phyloP scores from a whole-genome alignment of 2,888 invertebrate genomes.

The Sepiola atlantica region DNA sequence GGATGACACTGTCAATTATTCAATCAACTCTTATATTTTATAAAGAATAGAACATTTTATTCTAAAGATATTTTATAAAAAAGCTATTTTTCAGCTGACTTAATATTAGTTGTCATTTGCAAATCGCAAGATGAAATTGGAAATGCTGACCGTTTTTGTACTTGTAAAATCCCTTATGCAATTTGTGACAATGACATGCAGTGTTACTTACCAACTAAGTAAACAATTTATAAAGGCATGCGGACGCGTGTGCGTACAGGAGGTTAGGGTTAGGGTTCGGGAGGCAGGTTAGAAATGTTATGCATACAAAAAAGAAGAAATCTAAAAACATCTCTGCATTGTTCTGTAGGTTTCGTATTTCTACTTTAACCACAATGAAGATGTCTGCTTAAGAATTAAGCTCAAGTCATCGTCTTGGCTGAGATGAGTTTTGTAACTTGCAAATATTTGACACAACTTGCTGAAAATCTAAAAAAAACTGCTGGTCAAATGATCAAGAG shows the following conservation, averaged over 20 bases:
- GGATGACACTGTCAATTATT: too few species aligned
- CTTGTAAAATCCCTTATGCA: background rate
- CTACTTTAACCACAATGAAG: background rate
- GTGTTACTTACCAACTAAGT: too few species aligned
- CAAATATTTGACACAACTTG: background rate
- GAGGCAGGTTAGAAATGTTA: background rate
- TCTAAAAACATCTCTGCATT: background rate
- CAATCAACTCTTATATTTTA: too few species aligned
- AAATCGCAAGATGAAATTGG: background rate
- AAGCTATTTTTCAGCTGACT: too few species aligned
- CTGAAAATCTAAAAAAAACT: background rate
- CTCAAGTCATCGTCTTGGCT: background rate
- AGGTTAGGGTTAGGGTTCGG: background rate
- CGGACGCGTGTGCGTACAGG: background rate
- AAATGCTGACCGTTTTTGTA: background rate
- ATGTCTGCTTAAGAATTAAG: too few species aligned
- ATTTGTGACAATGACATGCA: too few species aligned
- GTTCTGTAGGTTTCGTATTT: background rate
- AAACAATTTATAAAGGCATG: background rate
- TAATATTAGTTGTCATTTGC: too few species aligned
- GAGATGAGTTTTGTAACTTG: background rate
- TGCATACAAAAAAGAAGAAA: background rate
- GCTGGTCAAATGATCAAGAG: background rate
- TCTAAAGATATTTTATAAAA: too few species aligned
- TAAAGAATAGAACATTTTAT: too few species aligned